Evolutionary conservation across 2,888 invertebrate species (phyloP), one percentile per base, ranked within the genome.

Genomic region (Tillus elongatus): DNA sequence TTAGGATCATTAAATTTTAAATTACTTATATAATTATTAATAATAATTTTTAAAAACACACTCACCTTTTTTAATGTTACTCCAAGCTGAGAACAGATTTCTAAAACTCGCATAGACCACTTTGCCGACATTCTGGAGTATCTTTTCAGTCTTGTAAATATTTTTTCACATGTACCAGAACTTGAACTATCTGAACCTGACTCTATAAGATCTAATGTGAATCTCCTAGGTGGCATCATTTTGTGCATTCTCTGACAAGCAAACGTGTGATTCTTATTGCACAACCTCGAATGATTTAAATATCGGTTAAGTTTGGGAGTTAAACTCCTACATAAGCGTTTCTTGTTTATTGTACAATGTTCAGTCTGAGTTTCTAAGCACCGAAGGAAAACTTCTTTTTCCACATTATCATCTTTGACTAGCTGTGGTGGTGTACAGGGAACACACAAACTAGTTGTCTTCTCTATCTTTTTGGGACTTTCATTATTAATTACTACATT

Each of bases 51-150:
- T 19, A 19, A 8, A 8, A 30, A 35, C 15, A 24, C 12, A 47
- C 50, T 52, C 41, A 60, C 60, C 44, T 52, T 55, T 45, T 49
- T 58, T 13, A 60, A 31, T 13, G 53, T 50, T 8, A 54, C 35
- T 13, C 58, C 57, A 3, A 61, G 33, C 36, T 55, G 54, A 4
- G 46, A 38, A 35, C 56, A 58, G 4, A 54, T 35, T 11, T 57
- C 51, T 14, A 55, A 39, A 13, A 58, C 43, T 31, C 47, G 52
- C 13, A 33, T 35, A 2, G 54, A 46, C 53, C 57, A 54, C 11
- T 43, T 52, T 2, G 49, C 46, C 2, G 57, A 50, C 10, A 45
- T 43, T 33, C 43, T 44, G 14, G 56, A 52, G 33, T 50, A 54
- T 33, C 45, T 51, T 39, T 52, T 53, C 4, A 60, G 34, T 24